A percentile compares a stretch with the other conserved stretches of the same genome.
Evolutionary conservation across 2,113 vertebrate genomes (phyloP).

Genomic region (Kobus ellipsiprymnus): DNA sequence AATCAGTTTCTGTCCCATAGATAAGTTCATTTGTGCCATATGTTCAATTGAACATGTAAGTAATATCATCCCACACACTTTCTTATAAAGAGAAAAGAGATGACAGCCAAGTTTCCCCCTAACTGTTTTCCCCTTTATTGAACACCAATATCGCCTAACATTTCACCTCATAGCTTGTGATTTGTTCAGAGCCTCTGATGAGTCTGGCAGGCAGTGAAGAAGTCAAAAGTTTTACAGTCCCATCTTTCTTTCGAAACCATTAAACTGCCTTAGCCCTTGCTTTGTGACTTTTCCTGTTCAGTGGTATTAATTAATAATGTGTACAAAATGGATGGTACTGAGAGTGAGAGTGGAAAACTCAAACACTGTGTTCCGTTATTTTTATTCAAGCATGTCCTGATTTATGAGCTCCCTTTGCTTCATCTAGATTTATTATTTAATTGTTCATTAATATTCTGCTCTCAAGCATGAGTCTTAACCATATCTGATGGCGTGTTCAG

Average conservation of each 20-base stretch:
- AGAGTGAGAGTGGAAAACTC: not conserved
- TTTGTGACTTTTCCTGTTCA: constrained; percentile 26
- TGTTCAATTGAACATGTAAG: not conserved
- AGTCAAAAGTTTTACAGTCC: not conserved
- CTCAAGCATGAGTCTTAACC: not conserved
- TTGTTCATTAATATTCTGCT: constrained; percentile 34
- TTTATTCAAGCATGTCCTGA: constrained; percentile 9
- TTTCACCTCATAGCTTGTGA: not conserved
- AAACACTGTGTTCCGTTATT: not conserved
- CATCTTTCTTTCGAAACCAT: not conserved
- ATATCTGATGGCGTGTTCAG: not conserved
- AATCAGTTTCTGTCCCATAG: not conserved
- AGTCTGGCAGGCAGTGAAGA: not conserved
- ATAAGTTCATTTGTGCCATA: not conserved
- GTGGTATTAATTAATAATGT: constrained; percentile 25
- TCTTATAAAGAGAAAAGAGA: not conserved
- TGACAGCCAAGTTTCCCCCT: not conserved
- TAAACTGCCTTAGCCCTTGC: not conserved
- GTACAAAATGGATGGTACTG: not conserved
- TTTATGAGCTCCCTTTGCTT: constrained; percentile 5
- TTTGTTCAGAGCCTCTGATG: not conserved
- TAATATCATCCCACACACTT: not conserved
- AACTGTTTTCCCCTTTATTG: not conserved
- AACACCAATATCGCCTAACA: not conserved
- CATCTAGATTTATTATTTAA: not conserved